phyloP scores from a whole-genome alignment of 2,797 vertebrate species.

The Clarias fuscus region DNA sequence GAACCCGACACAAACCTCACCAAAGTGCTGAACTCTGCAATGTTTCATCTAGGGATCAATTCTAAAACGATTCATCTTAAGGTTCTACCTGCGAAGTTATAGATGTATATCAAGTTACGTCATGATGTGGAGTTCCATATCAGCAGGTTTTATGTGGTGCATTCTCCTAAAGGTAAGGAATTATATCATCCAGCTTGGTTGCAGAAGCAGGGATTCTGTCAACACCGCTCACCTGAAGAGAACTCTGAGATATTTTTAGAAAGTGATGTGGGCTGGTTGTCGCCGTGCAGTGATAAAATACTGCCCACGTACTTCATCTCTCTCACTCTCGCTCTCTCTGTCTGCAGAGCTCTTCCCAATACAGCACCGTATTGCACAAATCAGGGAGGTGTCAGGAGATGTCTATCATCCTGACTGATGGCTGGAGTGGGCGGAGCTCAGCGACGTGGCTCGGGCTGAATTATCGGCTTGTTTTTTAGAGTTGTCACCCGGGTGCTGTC shows the following conservation, averaged over 20 bases:
- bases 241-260: conserved; percentile 28
- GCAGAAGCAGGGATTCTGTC: conserved; percentile 17
- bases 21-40: not conserved
- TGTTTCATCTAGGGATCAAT: not conserved
- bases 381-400: conserved; percentile 39
- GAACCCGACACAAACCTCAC: not conserved
- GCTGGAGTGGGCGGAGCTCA: conserved; percentile 43
- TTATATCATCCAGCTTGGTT: conserved; percentile 37
- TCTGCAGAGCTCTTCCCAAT: not conserved
- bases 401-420: conserved; percentile 44
- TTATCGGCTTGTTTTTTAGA: conserved; percentile 48
- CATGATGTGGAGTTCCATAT: not conserved
- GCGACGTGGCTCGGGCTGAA: conserved; percentile 24
- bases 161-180: not conserved
- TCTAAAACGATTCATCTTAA: too few species aligned
- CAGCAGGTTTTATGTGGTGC: not conserved
- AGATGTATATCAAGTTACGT: not conserved
- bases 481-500: conserved; percentile 42
- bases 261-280: conserved; percentile 36
- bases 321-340: not conserved
- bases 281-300: conserved; percentile 35
- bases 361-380: conserved; percentile 29
- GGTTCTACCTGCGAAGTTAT: not conserved
- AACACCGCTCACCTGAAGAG: conserved; percentile 23
- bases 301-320: conserved; percentile 31